phyloP scores from a whole-genome alignment of 2,888 invertebrate species.

The Invenusta paracnida region DNA sequence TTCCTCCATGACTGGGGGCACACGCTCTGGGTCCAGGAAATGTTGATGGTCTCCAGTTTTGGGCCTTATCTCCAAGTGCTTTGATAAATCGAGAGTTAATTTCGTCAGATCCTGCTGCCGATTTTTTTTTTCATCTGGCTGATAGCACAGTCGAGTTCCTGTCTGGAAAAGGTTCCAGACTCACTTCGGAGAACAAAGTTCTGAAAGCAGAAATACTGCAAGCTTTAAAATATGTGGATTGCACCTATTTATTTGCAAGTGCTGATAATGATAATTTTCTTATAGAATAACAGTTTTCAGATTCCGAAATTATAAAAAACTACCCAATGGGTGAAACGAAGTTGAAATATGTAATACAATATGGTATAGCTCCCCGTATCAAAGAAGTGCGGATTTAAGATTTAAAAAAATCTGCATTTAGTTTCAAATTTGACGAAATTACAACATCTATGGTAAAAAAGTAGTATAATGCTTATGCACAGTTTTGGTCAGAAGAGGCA shows the following conservation, averaged over 20 bases:
- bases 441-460: not conserved
- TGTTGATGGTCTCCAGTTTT: no score
- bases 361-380: not conserved
- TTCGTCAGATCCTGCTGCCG: no score
- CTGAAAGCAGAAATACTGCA: not conserved
- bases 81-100: no score
- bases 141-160: no score
- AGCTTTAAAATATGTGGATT: not conserved
- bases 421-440: not conserved
- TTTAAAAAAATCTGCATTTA: not conserved
- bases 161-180: no score
- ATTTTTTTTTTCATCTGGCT: no score
- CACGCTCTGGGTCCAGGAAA: no score
- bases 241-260: not conserved
- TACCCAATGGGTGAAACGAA: not conserved
- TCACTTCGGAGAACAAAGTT: not conserved
- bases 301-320: not conserved
- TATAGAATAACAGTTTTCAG: not conserved
- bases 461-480: not conserved
- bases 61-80: no score
- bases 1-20: no score
- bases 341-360: not conserved
- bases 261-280: not conserved
- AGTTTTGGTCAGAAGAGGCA: not conserved
- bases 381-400: not conserved